Evolutionary conservation across 2,888 invertebrate species (phyloP).

Genomic region (Drosophila peninsularis): DNA sequence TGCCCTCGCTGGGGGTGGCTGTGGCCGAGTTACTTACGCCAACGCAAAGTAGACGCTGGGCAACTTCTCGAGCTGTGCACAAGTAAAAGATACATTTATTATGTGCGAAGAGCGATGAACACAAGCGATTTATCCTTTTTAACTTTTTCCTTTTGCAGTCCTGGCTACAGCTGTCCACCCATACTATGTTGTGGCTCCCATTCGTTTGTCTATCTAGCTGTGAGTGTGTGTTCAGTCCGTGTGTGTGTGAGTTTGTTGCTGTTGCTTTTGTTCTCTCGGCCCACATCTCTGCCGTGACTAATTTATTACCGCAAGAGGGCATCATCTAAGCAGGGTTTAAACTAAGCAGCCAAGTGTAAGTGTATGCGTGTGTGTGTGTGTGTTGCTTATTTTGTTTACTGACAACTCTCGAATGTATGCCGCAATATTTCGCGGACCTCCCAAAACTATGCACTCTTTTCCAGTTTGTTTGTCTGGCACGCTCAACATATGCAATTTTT

Average conservation of each 20-base stretch:
- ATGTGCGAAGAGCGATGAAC: slow-evolving; percentile 83
- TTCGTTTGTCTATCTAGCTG: slow-evolving; percentile 20
- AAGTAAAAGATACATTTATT: slow-evolving; percentile 83
- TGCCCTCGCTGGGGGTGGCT: slow-evolving; percentile 15
- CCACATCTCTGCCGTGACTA: slow-evolving; percentile 71
- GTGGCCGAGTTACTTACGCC: slow-evolving; percentile 72
- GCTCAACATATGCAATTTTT: slow-evolving; percentile 56
- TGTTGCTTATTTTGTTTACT: slow-evolving; percentile 41
- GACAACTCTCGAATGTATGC: slow-evolving; percentile 31
- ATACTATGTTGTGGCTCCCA: slow-evolving; percentile 43
- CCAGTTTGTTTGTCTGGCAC: slow-evolving; percentile 3
- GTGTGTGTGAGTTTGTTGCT: slow-evolving; percentile 26
- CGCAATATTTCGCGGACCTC: slow-evolving; percentile 26
- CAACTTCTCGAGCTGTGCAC: slow-evolving; percentile 66
- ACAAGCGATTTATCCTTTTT: slow-evolving; percentile 83
- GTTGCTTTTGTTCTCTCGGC: slow-evolving; percentile 50
- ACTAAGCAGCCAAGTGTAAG: slow-evolving; percentile 23
- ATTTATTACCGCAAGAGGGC: slow-evolving; percentile 73
- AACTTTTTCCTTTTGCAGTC: slow-evolving; percentile 69
- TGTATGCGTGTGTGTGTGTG: not conserved
- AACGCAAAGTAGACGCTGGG: slow-evolving; percentile 32
- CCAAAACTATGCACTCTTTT: slow-evolving; percentile 22
- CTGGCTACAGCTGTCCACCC: slow-evolving; percentile 52
- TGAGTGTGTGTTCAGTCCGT: slow-evolving; percentile 16
- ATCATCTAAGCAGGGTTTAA: slow-evolving; percentile 71